Percentiles rank a stretch among this genome's conserved stretches.
These are phyloP conservation scores for Oreochromis tanganicae DNA, from an alignment of 2,113 vertebrate genomes.

Conservation along the genomic window DNA sequence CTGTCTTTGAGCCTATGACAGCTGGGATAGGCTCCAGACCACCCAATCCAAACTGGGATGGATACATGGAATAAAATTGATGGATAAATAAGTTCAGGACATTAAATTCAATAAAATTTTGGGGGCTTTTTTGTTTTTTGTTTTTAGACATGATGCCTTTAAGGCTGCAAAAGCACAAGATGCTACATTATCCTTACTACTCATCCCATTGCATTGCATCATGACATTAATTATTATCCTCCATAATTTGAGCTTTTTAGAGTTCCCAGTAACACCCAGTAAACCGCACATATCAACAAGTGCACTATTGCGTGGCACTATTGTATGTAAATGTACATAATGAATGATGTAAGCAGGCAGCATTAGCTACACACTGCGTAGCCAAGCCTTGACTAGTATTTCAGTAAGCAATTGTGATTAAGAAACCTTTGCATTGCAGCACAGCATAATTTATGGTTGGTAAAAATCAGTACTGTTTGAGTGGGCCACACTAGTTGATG, in stretches of 20 bases:
- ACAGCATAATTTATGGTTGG: not conserved
- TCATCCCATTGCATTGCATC: not conserved
- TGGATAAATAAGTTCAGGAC: not conserved
- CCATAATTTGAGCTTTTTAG: not conserved
- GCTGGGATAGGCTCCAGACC: not conserved
- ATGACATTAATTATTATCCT: not conserved
- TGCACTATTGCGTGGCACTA: not conserved
- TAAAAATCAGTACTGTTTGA: not conserved
- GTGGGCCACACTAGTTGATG: not conserved
- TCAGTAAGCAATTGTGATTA: not conserved
- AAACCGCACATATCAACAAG: not conserved
- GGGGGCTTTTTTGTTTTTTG: fast-evolving
- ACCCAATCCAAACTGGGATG: not conserved
- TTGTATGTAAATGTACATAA: not conserved
- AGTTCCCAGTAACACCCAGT: not conserved
- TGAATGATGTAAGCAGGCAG: not conserved
- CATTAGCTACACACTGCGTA: not conserved
- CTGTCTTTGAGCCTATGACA: not conserved
- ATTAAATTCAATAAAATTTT: not conserved
- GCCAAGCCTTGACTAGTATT: not conserved
- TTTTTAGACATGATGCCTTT: not conserved
- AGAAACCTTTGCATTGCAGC: not conserved
- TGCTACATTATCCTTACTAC: not conserved
- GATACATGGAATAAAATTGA: not conserved
- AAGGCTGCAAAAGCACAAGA: not conserved